Conservation (phyloP, 2,888 invertebrate species). For the Rhamnusium bicolor region DNA sequence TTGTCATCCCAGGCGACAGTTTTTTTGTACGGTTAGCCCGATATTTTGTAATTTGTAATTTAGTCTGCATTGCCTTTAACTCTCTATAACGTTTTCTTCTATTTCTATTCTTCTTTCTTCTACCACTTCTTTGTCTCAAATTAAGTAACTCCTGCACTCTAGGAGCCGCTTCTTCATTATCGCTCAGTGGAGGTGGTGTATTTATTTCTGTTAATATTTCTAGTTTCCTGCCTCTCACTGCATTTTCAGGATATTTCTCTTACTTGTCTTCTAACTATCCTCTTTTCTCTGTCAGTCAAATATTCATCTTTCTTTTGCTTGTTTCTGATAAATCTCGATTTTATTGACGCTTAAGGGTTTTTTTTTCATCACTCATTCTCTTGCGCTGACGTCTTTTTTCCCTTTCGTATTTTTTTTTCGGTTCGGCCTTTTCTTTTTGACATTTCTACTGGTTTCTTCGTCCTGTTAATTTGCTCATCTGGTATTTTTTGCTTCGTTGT, state of each 20-base stretch:
- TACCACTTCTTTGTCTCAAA: neutral
- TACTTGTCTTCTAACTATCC: neutral
- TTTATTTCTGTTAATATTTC: neutral
- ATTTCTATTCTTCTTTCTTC: neutral
- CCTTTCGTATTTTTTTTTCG: no score
- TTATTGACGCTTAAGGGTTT: no score
- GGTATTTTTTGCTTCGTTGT: no score
- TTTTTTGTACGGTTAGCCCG: neutral
- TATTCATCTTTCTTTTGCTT: neutral
- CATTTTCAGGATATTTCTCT: neutral
- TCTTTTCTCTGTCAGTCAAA: neutral
- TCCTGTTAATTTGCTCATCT: no score
- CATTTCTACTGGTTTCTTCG: no score
- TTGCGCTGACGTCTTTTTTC: no score
- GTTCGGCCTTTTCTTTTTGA: no score
- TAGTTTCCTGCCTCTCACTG: neutral
- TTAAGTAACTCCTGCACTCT: neutral
- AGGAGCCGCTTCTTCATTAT: neutral
- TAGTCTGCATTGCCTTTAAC: neutral
- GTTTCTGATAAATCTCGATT: no score
- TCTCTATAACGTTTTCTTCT: neutral
- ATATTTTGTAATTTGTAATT: neutral
- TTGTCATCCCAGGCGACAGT: neutral
- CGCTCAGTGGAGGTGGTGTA: neutral
- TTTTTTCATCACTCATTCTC: no score